Conservation (phyloP, 2,113 vertebrate species). For the Bubo scandiacus region DNA sequence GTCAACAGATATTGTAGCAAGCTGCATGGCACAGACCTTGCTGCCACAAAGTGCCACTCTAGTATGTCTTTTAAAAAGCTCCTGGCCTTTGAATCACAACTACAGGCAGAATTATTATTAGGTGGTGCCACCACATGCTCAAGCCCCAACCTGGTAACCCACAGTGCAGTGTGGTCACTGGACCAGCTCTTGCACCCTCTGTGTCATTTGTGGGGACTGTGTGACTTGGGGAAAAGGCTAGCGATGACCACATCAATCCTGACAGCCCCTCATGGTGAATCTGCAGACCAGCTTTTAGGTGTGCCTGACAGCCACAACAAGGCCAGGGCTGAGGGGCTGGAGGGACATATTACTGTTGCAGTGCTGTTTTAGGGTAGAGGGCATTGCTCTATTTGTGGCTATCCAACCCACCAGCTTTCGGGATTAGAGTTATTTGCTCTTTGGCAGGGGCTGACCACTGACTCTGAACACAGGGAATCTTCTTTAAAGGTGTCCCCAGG, state of each 20-base stretch:
- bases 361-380: background rate
- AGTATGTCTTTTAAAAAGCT: background rate
- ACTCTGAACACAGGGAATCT: background rate
- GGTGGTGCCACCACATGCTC: background rate
- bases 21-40: accelerated
- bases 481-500: background rate
- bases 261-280: background rate
- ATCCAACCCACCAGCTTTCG: background rate
- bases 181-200: background rate
- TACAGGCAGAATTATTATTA: background rate
- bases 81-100: background rate
- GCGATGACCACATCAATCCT: background rate
- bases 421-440: background rate
- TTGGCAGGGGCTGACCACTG: background rate
- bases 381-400: accelerated
- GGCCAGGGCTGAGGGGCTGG: background rate
- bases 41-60: background rate
- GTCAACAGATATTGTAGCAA: background rate
- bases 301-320: background rate
- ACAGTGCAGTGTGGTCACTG: background rate
- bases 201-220: background rate
- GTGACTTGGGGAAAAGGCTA: background rate
- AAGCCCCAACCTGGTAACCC: background rate
- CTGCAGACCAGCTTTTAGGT: background rate
- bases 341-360: background rate